Evolutionary conservation across 2,888 invertebrate species (phyloP), one percentile per base, ranked within the genome.

Genomic region (Andrena haemorrhoa): DNA sequence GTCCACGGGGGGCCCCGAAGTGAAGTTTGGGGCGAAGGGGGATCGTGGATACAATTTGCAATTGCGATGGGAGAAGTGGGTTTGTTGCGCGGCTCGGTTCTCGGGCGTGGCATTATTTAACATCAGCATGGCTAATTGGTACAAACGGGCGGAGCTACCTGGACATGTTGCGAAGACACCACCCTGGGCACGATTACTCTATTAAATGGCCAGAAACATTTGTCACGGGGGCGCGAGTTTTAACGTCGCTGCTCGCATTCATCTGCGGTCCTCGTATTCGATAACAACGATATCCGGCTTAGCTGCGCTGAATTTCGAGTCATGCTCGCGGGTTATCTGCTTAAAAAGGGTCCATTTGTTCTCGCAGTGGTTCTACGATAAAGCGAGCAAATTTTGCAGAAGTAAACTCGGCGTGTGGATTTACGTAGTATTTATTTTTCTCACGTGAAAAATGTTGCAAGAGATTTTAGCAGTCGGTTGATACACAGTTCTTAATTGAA

Each of bases 51-150:
- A 65, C 56, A 82, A 79, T 82, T 82, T 82, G 75, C 69, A 83
- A 68, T 56, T 65, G 75, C 65, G 49, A 75, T 53, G 74, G 60
- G 70, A 51, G 16, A 35, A 66, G 47, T 26, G 7, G 31, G 70
- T 33, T 35, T 53, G 70, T 61, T 16, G 23, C n/a, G 31, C 23
- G 63, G 31, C 31, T 58, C 33, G 73, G 61, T 61, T 53, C 68
- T 76, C 71, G 56, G 60, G 79, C 51, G 75, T 79, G 70, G 70
- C 83, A 86, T 86, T 86, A 86, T 85, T 86, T 86, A 86, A 86
- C 79, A 81, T 86, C 83, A 84, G 73, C 16, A 26, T 31, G 72
- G 72, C 77, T 86, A 86, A 86, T 86, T 86, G 85, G 80, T 77
- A 86, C 79, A 82, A 86, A 86, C 76, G 86, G 66, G 49, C 51